phyloP scores from a whole-genome alignment of 2,113 vertebrate genomes.

The Lontra canadensis region DNA sequence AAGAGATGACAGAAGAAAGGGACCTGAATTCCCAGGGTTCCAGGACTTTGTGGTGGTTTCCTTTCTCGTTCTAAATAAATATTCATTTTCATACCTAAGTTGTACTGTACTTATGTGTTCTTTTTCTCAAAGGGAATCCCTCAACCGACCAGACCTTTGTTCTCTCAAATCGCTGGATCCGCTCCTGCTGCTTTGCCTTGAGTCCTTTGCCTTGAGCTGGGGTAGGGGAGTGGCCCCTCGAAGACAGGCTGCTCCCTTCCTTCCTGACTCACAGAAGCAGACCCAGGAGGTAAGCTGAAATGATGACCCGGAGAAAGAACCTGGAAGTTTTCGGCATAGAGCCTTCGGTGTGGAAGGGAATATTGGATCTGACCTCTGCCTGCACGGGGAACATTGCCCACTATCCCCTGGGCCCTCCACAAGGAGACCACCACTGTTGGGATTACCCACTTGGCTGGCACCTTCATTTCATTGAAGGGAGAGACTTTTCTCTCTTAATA shows the following conservation, averaged over 20 bases:
- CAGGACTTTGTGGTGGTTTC: neutral
- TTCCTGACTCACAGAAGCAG: neutral
- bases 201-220: neutral
- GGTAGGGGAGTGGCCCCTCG: neutral
- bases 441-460: neutral
- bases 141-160: neutral
- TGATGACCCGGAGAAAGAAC: neutral
- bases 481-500: neutral
- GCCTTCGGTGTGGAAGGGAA: neutral
- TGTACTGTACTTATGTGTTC: neutral
- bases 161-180: neutral
- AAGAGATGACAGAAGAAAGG: neutral
- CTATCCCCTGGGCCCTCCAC: rapidly evolving
- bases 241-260: neutral
- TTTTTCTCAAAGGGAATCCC: neutral
- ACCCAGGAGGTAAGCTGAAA: neutral
- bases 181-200: neutral
- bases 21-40: neutral
- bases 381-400: rapidly evolving
- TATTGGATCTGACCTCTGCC: neutral
- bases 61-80: neutral
- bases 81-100: neutral
- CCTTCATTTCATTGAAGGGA: neutral
- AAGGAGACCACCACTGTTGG: neutral
- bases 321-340: neutral